Evolutionary conservation across 2,888 invertebrate species (phyloP).

Genomic region (Galeruca laticollis): DNA sequence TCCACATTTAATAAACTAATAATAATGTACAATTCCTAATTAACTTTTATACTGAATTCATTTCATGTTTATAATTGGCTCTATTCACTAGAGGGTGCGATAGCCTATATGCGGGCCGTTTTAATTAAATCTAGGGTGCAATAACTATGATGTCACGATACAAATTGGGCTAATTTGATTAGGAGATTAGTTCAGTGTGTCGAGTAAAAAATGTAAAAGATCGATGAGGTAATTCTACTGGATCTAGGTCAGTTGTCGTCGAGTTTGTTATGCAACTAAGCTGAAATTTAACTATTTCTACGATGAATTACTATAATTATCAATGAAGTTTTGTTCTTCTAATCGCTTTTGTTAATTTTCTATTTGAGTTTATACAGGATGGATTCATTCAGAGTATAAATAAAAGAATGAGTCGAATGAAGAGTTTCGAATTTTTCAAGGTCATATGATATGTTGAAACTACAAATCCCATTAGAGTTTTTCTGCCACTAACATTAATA

Average conservation of each 20-base stretch:
- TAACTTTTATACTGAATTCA: background rate
- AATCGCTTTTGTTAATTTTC: background rate
- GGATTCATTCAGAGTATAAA: no score
- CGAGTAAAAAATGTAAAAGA: slow-evolving; percentile 17
- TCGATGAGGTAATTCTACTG: slow-evolving; percentile 49
- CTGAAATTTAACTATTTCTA: slow-evolving; percentile 55
- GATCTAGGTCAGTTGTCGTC: slow-evolving; percentile 56
- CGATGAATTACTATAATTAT: slow-evolving; percentile 54
- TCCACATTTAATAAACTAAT: background rate
- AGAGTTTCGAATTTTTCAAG: no score
- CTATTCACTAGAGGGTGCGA: slow-evolving; percentile 2
- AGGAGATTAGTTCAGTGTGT: slow-evolving; percentile 16
- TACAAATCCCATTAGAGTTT: no score
- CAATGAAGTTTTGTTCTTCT: slow-evolving; percentile 43
- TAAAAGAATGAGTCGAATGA: no score
- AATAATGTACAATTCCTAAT: background rate
- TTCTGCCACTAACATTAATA: no score
- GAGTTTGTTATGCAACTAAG: slow-evolving; percentile 52
- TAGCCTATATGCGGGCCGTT: background rate
- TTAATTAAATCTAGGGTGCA: background rate
- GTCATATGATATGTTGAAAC: no score
- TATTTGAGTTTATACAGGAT: background rate
- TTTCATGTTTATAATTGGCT: background rate
- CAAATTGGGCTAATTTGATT: slow-evolving; percentile 15
- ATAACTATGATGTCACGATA: slow-evolving; percentile 1